Conservation (phyloP, 1,140 invertebrate species). For the Solenopsis fugax region DNA sequence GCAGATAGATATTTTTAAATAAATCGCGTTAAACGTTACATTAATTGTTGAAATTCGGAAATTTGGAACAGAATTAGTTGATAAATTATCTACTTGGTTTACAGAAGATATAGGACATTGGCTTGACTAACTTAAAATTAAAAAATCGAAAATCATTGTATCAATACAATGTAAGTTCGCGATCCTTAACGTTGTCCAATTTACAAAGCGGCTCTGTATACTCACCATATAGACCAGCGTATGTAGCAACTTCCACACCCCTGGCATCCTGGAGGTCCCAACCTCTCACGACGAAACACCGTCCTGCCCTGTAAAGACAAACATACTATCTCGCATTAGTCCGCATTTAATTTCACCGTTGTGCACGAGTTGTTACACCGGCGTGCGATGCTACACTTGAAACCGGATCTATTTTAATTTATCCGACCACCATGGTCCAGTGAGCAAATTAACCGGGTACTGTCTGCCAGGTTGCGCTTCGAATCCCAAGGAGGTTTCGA, state of each 20-base stretch:
- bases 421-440: constrained; percentile 81
- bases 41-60: constrained; percentile 8
- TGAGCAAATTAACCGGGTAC: constrained; percentile 84
- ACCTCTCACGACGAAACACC: constrained; percentile 85
- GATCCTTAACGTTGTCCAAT: not conserved
- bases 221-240: constrained; percentile 86
- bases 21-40: constrained; percentile 25
- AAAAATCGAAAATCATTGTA: not conserved
- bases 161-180: no score
- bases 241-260: constrained; percentile 85
- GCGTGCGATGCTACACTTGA: constrained; percentile 38
- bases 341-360: constrained; percentile 26
- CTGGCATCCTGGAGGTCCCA: constrained; percentile 86
- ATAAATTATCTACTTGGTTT: not conserved
- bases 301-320: constrained; percentile 80
- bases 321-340: constrained; percentile 2
- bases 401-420: constrained; percentile 84
- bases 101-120: not conserved
- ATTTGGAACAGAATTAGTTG: constrained; percentile 7
- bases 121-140: constrained; percentile 14
- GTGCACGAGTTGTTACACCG: constrained; percentile 1
- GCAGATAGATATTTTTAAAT: not conserved
- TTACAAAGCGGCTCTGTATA: constrained; percentile 45
- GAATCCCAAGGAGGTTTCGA: constrained; percentile 83
- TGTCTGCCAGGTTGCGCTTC: constrained; percentile 81